phyloP scores from a whole-genome alignment of 2,113 vertebrate genomes.

The Lathamus discolor region DNA sequence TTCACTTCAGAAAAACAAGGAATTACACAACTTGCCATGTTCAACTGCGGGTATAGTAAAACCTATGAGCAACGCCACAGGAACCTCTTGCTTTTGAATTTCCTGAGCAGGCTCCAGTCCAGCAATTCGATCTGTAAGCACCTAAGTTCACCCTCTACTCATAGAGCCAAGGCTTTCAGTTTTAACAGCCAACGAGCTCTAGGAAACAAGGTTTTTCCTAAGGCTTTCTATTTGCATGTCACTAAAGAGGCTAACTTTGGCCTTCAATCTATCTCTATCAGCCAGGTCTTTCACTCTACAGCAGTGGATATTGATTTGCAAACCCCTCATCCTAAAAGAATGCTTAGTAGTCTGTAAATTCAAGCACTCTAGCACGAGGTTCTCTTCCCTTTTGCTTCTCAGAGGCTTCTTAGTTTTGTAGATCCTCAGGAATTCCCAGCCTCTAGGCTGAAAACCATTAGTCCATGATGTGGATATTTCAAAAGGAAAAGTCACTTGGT shows the following conservation, averaged over 20 bases:
- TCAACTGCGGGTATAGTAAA: not conserved
- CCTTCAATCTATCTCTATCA: not conserved
- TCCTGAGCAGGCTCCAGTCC: not conserved
- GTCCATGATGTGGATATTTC: not conserved
- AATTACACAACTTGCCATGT: not conserved
- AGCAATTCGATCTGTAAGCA: not conserved
- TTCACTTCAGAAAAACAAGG: not conserved
- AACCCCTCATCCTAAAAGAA: not conserved
- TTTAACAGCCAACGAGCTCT: rapidly evolving
- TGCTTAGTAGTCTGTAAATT: not conserved
- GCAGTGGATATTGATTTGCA: not conserved
- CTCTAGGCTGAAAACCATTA: not conserved
- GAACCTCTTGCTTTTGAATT: conserved; percentile 33
- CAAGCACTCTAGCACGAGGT: not conserved
- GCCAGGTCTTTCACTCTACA: not conserved
- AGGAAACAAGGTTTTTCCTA: not conserved
- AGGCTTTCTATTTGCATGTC: not conserved
- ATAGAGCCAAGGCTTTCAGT: not conserved
- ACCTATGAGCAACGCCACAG: conserved; percentile 11
- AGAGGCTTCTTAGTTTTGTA: not conserved
- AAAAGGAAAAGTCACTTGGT: not conserved
- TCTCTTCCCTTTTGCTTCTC: not conserved
- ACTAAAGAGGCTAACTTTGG: not conserved
- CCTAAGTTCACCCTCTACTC: not conserved
- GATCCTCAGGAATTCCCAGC: not conserved